A percentile compares a stretch with the other conserved stretches of the same genome.
phyloP scores from a whole-genome alignment of 2,888 invertebrate species.

The Drosophila conformis region DNA sequence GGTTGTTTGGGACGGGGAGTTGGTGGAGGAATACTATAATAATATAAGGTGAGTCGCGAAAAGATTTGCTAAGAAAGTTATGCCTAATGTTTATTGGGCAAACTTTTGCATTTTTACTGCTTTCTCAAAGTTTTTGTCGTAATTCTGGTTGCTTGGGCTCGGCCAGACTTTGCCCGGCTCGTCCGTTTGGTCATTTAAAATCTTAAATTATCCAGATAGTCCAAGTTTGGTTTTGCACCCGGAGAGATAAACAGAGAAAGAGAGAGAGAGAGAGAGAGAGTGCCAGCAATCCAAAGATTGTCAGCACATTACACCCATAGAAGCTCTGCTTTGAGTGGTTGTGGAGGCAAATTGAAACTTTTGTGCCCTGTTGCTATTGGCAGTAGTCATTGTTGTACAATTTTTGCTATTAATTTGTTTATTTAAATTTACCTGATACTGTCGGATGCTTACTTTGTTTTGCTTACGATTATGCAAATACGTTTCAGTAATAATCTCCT shows the following conservation, averaged over 20 bases:
- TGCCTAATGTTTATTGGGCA: slow-evolving; percentile 77
- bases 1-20: neutral
- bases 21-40: slow-evolving; percentile 11
- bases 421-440: slow-evolving; percentile 61
- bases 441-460: slow-evolving; percentile 18
- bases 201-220: slow-evolving; percentile 71
- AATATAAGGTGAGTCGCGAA: slow-evolving; percentile 61
- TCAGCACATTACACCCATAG: slow-evolving; percentile 69
- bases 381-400: slow-evolving; percentile 60
- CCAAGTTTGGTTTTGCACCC: slow-evolving; percentile 27
- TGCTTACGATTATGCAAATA: slow-evolving; percentile 54
- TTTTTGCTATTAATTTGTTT: slow-evolving; percentile 61
- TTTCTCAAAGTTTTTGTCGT: slow-evolving; percentile 58
- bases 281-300: slow-evolving; percentile 62
- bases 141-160: slow-evolving; percentile 57
- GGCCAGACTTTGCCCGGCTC: slow-evolving; percentile 3
- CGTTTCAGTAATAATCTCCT: slow-evolving; percentile 18
- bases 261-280: neutral
- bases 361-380: slow-evolving; percentile 55
- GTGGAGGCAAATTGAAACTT: slow-evolving; percentile 45
- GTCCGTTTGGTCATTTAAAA: slow-evolving; percentile 67
- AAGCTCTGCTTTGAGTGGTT: neutral
- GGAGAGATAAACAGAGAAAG: neutral
- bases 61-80: slow-evolving; percentile 59
- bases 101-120: slow-evolving; percentile 77